Evolutionary conservation across 1,140 invertebrate species (phyloP).

Genomic region (Drosophila elegans): DNA sequence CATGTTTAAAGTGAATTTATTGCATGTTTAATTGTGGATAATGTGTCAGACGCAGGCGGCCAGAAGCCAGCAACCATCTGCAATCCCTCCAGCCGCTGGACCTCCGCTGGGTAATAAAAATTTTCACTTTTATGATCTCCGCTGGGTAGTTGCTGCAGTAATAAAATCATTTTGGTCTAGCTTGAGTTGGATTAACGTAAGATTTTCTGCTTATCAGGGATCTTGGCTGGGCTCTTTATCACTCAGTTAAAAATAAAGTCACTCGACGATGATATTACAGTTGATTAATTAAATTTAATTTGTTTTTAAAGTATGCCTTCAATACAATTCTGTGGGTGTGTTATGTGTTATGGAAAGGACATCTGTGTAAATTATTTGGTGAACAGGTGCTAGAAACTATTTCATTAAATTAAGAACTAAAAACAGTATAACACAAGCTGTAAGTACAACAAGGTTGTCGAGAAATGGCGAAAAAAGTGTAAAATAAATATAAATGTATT

Average conservation of each 20-base stretch:
- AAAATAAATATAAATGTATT: no score
- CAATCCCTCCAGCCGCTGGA: neutral
- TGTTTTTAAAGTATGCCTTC: neutral
- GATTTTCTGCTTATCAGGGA: constrained; percentile 9
- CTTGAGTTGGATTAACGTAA: constrained; percentile 21
- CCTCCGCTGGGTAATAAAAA: constrained; percentile 29
- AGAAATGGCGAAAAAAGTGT: no score
- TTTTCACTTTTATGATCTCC: constrained; percentile 68
- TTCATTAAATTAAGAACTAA: no score
- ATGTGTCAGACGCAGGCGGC: constrained; percentile 40
- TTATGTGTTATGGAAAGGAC: neutral
- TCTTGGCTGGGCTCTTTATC: constrained; percentile 8
- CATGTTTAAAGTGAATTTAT: constrained; percentile 72
- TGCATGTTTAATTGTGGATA: constrained; percentile 70
- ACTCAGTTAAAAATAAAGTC: constrained; percentile 3
- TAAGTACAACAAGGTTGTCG: no score
- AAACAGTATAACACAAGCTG: no score
- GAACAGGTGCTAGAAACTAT: no score
- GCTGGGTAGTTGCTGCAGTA: constrained; percentile 22
- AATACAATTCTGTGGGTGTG: neutral
- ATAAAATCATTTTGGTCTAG: constrained; percentile 16
- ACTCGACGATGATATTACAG: neutral
- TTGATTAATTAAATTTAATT: neutral
- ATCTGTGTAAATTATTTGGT: no score
- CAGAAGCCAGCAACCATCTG: constrained; percentile 23